Percentiles rank a stretch among this genome's conserved stretches.
phyloP scores from a whole-genome alignment of 2,888 invertebrate genomes.

The Artemia sinica region DNA sequence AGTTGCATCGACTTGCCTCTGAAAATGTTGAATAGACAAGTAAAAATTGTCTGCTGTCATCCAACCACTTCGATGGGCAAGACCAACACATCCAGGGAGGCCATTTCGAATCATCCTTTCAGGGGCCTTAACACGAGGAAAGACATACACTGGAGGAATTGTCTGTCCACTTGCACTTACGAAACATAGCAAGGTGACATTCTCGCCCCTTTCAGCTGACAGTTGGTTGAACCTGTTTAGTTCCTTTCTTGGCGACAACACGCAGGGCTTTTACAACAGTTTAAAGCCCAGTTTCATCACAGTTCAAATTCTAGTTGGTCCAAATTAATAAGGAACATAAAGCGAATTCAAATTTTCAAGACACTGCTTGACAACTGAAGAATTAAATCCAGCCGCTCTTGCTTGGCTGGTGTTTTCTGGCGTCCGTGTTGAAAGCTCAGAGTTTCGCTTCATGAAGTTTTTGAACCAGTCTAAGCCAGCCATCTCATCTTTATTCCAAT shows the following conservation, averaged over 20 bases:
- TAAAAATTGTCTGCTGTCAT: too few relatives aligned
- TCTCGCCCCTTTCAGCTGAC: not conserved
- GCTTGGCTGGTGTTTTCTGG: conserved; percentile 20
- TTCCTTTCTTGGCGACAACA: not conserved
- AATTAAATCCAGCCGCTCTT: conserved; percentile 18
- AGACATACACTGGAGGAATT: too few relatives aligned
- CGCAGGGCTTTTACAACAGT: conserved; percentile 1
- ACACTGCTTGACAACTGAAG: conserved; percentile 15
- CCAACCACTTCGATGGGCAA: too few relatives aligned
- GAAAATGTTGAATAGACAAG: too few relatives aligned
- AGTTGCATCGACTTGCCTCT: too few relatives aligned
- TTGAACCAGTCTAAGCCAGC: conserved; percentile 16
- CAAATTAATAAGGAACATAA: conserved; percentile 6
- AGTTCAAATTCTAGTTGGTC: conserved; percentile 3
- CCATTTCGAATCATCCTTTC: too few relatives aligned
- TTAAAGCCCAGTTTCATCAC: not conserved
- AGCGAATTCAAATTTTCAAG: conserved; percentile 16
- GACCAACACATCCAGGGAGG: too few relatives aligned
- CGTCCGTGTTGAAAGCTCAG: too few relatives aligned
- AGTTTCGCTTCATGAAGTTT: too few relatives aligned
- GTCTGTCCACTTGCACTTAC: too few relatives aligned
- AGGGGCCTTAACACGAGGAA: too few relatives aligned
- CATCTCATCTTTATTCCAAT: conserved; percentile 15
- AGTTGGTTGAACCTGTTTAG: conserved; percentile 7
- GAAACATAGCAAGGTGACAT: conserved; percentile 1